Conservation (phyloP, 2,888 invertebrate species). For the Diaperis boleti region DNA sequence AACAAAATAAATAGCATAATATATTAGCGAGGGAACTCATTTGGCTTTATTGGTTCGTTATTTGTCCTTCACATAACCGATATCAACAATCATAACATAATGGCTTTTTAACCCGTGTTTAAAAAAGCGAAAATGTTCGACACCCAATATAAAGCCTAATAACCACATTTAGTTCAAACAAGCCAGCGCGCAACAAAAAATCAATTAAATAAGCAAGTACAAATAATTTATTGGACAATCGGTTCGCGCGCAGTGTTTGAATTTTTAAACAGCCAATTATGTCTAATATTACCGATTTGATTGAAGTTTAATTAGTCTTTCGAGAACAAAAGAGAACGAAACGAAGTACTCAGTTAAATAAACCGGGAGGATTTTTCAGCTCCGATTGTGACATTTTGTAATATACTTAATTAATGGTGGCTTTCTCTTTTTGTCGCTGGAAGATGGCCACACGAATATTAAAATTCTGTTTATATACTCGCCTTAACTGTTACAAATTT, state of each 20-base stretch:
- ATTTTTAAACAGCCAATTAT: conserved; percentile 23
- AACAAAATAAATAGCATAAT: neutral
- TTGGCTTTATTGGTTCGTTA: neutral
- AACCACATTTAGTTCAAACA: neutral
- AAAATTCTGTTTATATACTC: too few relatives aligned
- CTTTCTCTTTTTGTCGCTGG: conserved; percentile 24
- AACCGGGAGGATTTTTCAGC: conserved; percentile 23
- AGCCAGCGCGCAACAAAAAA: neutral
- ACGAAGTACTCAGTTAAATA: conserved; percentile 19
- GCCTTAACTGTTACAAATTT: too few relatives aligned
- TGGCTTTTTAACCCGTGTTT: neutral
- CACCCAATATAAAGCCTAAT: too few relatives aligned
- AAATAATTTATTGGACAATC: neutral
- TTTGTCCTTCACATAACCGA: neutral
- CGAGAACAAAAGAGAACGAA: conserved; percentile 16
- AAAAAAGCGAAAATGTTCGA: neutral
- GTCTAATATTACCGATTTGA: conserved; percentile 12
- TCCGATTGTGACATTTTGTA: conserved; percentile 28
- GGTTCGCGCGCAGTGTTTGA: neutral
- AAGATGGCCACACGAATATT: conserved; percentile 15
- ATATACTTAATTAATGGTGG: conserved; percentile 27
- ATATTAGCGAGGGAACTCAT: neutral
- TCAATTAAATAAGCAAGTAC: neutral
- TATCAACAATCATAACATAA: neutral
- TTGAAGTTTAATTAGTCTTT: conserved; percentile 23